These are phyloP conservation scores for Decapterus maruadsi DNA, from an alignment of 2,797 vertebrate species.

Conservation along the genomic window DNA sequence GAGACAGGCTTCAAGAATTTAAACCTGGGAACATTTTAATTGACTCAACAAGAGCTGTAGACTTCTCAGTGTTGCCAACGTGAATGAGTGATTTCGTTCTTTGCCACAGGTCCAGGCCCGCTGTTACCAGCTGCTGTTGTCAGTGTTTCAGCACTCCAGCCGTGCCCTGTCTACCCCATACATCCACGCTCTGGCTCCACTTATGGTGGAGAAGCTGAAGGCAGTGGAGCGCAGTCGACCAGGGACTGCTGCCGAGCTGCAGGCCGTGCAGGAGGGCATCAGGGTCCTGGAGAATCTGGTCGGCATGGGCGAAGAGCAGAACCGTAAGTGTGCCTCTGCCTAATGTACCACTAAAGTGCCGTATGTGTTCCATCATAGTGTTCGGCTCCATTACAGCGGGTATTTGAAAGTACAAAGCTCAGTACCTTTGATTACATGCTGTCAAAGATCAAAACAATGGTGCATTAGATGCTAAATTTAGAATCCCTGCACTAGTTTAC, in stretches of 20 bases:
- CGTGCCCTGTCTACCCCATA: constrained; percentile 95
- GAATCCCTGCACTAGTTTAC: constrained; percentile 36
- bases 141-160: constrained; percentile 96
- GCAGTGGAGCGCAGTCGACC: constrained; percentile 91
- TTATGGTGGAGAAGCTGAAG: constrained; percentile 96
- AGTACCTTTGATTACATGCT: constrained; percentile 28
- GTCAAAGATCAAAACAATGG: constrained; percentile 29
- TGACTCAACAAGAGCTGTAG: not conserved
- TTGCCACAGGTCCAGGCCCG: constrained; percentile 92
- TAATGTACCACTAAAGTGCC: constrained; percentile 42
- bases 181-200: constrained; percentile 94
- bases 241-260: constrained; percentile 87
- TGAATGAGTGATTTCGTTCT: constrained; percentile 11
- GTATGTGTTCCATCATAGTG: constrained; percentile 41
- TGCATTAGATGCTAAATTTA: constrained; percentile 52
- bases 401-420: constrained; percentile 45
- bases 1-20: not conserved
- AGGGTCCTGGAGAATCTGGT: constrained; percentile 96
- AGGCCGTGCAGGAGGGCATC: constrained; percentile 96
- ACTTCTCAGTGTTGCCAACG: constrained; percentile 1
- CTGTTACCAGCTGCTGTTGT: constrained; percentile 96
- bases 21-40: not conserved
- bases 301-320: constrained; percentile 95
- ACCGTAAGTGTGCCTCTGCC: constrained; percentile 88
- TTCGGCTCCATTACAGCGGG: constrained; percentile 45